Base-by-base conservation (phyloP, 1,140 invertebrate genomes). In the Camponotus vicinus region DNA sequence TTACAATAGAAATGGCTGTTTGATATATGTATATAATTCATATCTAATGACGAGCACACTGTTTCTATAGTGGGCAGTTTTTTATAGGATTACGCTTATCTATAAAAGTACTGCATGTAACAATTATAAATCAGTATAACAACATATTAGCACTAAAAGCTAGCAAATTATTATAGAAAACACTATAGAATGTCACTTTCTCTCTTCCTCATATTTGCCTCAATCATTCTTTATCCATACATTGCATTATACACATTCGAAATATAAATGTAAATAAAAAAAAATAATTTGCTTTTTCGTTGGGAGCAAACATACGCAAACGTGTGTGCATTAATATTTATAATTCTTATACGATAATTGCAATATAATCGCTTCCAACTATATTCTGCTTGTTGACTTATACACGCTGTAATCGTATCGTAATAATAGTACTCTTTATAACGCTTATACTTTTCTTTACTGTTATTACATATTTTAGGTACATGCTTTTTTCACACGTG, bases 101-200 rank as follows among this genome's bases (percentile, higher is more conserved):
- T 63, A 57, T 75, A 66, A 84, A 84, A 70, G 77, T 90, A 87
- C 34, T 70, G 73, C 52, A 45, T 55, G 70, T 80, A 90, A 90
- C 85, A 78, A 71, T 89, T 79, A 84, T 85, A 84, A 90, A 75
- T 84, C 88, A 87, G 63, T 89, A 84, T 82, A 87, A 90, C 85
- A 86, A 90, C 75, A 11, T 87, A 87, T 90, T 61, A 52, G 80
- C 78, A 34, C 73, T 86, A 61, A 86, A 89, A 86, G 80, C 71
- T 90, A 90, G 63, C 52, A 90, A 90, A 83, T 77, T 88, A 88
- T 82, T 82, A 45, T 77, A 82, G 70, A 88, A 88, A 90, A 86
- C 57, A 42, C 27, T 83, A 85, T 57, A 59, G 73, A 85, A 90
- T 70, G 70, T 77, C 64, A 79, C 7, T 40, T 70, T 87, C 40